Conservation (phyloP, 2,888 invertebrate genomes). For the Andrena camellia region DNA sequence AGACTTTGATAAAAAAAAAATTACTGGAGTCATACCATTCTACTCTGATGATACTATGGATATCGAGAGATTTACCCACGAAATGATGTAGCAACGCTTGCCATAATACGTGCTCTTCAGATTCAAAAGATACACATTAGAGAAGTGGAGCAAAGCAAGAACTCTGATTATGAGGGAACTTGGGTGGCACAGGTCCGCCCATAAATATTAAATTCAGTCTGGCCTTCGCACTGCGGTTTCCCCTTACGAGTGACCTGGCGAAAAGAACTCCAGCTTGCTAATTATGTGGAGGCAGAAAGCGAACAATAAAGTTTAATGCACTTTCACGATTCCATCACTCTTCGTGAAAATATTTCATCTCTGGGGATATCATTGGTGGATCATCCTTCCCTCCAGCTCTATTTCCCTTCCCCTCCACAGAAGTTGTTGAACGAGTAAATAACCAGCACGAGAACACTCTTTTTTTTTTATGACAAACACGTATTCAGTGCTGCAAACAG, state of each 20-base stretch:
- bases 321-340: conserved; percentile 6
- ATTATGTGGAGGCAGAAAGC: conserved; percentile 5
- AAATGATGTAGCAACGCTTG: neutral
- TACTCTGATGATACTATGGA: neutral
- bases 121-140: conserved; percentile 6
- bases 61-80: neutral
- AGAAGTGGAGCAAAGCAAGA: neutral
- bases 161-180: conserved; percentile 1
- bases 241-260: neutral
- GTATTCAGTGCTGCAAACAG: too few species aligned
- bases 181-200: neutral
- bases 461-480: too few species aligned
- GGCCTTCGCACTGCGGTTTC: neutral
- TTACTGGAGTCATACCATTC: too few species aligned
- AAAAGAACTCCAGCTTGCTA: conserved; percentile 12
- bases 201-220: conserved; percentile 24
- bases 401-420: neutral
- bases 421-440: neutral
- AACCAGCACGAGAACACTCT: too few species aligned
- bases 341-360: neutral
- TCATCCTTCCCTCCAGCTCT: neutral
- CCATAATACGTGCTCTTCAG: neutral
- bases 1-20: too few species aligned
- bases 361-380: neutral
- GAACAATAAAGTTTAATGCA: conserved; percentile 33